Conservation (phyloP, 2,797 vertebrate species). For the Emys orbicularis region DNA sequence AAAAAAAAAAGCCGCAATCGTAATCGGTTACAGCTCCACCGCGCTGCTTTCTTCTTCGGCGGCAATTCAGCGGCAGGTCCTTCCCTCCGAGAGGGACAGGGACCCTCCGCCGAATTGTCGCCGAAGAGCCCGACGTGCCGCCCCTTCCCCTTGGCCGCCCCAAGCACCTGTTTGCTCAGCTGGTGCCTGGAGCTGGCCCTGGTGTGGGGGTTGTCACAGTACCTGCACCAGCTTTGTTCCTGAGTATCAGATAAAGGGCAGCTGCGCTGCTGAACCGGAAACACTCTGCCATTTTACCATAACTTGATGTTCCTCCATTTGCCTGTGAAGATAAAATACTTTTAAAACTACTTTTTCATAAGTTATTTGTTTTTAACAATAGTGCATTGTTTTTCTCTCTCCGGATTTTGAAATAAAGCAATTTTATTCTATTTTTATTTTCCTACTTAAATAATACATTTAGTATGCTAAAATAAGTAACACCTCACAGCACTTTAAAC, state of each 20-base stretch:
- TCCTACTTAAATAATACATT: slow-evolving; percentile 10
- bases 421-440: not conserved
- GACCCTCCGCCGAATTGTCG: too few relatives aligned
- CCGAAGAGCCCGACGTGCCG: too few relatives aligned
- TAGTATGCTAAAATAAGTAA: not conserved
- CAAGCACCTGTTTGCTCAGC: too few relatives aligned
- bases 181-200: too few relatives aligned
- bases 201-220: not conserved
- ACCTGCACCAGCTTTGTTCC: slow-evolving; percentile 42
- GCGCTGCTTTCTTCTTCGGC: too few relatives aligned
- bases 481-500: not conserved
- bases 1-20: too few relatives aligned
- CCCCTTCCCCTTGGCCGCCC: too few relatives aligned
- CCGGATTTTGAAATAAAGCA: not conserved
- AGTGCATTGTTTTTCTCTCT: slow-evolving; percentile 12
- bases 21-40: too few relatives aligned
- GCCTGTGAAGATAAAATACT: slow-evolving; percentile 9
- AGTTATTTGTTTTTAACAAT: not conserved
- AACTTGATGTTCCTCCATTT: slow-evolving; percentile 22
- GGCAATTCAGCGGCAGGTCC: too few relatives aligned
- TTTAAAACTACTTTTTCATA: slow-evolving; percentile 7
- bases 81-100: too few relatives aligned
- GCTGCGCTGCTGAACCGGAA: slow-evolving; percentile 21
- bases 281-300: not conserved
- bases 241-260: not conserved